A percentile compares a stretch with the other conserved stretches of the same genome.
phyloP scores from a whole-genome alignment of 2,797 vertebrate species.

The Rhinella marina region DNA sequence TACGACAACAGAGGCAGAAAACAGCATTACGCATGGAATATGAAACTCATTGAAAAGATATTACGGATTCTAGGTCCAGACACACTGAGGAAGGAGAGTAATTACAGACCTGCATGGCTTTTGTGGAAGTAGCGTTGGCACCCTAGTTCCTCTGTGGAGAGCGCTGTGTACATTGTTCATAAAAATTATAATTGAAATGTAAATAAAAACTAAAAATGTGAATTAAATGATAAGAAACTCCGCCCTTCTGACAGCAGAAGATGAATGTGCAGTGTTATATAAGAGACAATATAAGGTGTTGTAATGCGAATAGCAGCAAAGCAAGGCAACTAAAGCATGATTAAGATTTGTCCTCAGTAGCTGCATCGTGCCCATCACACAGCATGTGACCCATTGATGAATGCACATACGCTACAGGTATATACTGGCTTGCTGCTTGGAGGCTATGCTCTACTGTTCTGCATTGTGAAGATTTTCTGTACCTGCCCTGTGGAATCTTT shows the following conservation, averaged over 20 bases:
- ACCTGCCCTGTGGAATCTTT: neutral
- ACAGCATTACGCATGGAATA: neutral
- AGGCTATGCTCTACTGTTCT: neutral
- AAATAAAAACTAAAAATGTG: constrained; percentile 2
- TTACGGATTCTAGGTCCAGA: neutral
- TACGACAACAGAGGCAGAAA: neutral
- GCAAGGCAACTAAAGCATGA: no score
- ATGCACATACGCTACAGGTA: neutral
- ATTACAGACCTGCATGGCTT: neutral
- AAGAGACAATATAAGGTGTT: neutral
- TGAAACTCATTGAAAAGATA: neutral
- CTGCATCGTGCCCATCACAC: neutral
- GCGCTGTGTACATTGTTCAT: neutral
- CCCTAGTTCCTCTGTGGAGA: neutral
- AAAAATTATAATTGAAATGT: neutral
- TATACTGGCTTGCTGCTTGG: neutral
- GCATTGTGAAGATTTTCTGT: neutral
- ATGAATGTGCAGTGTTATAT: neutral
- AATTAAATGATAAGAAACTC: neutral
- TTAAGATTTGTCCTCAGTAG: neutral
- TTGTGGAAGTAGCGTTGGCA: neutral
- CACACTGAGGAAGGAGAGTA: neutral
- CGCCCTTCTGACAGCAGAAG: neutral
- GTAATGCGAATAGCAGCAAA: neutral
- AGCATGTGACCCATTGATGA: neutral